These are phyloP conservation scores for Iphiclides podalirius DNA, from an alignment of 2,888 invertebrate species.

Conservation along the genomic window DNA sequence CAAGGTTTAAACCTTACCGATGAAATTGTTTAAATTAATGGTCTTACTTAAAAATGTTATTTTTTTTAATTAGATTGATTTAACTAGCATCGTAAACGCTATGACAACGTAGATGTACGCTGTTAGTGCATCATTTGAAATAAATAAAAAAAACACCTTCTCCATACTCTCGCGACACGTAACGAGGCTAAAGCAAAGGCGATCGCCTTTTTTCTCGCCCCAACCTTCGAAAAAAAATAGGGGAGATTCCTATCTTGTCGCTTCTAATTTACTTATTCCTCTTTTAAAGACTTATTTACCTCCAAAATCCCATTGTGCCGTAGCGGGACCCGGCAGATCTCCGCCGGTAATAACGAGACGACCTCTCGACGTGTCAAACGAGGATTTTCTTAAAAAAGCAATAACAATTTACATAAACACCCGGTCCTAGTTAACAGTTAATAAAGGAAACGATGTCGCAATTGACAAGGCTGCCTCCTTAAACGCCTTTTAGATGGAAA, in stretches of 20 bases:
- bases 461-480: conserved; percentile 65
- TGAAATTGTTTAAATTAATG: no score
- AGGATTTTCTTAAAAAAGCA: conserved; percentile 76
- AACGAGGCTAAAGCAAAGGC: conserved; percentile 56
- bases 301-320: conserved; percentile 80
- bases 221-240: conserved; percentile 75
- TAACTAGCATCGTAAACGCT: no score
- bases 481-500: conserved; percentile 72
- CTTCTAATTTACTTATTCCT: conserved; percentile 90
- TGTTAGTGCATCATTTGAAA: no score
- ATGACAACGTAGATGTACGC: no score
- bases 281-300: conserved; percentile 88
- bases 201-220: conserved; percentile 74
- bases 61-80: no score
- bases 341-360: conserved; percentile 63
- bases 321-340: conserved; percentile 58
- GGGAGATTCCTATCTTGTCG: conserved; percentile 88
- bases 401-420: conserved; percentile 80
- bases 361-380: conserved; percentile 74
- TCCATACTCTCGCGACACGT: conserved; percentile 48
- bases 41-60: no score
- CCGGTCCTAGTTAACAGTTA: conserved; percentile 78
- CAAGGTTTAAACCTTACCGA: no score
- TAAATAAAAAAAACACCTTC: no score
- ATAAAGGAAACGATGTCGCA: conserved; percentile 76